Conservation (phyloP, 2,888 invertebrate genomes). For the Phengaris alcon region DNA sequence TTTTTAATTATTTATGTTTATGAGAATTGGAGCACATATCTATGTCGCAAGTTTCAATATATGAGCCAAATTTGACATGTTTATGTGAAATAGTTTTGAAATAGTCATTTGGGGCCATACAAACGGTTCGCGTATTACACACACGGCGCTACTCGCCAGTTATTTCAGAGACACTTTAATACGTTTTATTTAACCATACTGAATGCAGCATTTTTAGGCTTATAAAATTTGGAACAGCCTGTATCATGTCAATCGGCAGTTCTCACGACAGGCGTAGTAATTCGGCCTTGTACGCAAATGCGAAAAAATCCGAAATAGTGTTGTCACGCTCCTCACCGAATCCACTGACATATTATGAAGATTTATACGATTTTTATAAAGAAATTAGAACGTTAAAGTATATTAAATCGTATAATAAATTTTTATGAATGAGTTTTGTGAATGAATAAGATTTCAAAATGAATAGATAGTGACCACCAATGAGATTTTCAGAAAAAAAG, state of each 20-base stretch:
- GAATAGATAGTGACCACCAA: conserved; percentile 16
- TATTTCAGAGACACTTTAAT: too few relatives aligned
- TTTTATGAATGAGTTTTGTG: conserved; percentile 29
- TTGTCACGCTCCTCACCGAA: conserved; percentile 52
- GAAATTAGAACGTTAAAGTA: conserved; percentile 47
- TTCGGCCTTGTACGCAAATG: conserved; percentile 6
- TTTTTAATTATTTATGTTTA: too few relatives aligned
- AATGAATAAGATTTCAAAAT: conserved; percentile 13
- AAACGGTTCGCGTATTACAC: too few relatives aligned
- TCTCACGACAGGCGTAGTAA: conserved; percentile 20
- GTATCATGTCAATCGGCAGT: not conserved
- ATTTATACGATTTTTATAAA: conserved; percentile 69
- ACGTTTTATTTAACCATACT: not conserved
- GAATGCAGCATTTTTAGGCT: not conserved
- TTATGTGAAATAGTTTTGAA: too few relatives aligned
- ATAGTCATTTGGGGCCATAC: too few relatives aligned
- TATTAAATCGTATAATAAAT: conserved; percentile 29
- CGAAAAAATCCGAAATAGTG: conserved; percentile 47
- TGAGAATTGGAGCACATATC: too few relatives aligned
- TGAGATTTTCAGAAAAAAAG: conserved; percentile 1
- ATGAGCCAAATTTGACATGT: too few relatives aligned
- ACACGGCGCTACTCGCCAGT: too few relatives aligned
- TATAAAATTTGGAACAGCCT: not conserved
- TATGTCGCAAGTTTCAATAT: too few relatives aligned
- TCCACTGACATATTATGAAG: conserved; percentile 48